A percentile compares a stretch with the other conserved stretches of the same genome.
Evolutionary conservation across 2,888 invertebrate genomes (phyloP).

Genomic region (Metopia argyrocephala): DNA sequence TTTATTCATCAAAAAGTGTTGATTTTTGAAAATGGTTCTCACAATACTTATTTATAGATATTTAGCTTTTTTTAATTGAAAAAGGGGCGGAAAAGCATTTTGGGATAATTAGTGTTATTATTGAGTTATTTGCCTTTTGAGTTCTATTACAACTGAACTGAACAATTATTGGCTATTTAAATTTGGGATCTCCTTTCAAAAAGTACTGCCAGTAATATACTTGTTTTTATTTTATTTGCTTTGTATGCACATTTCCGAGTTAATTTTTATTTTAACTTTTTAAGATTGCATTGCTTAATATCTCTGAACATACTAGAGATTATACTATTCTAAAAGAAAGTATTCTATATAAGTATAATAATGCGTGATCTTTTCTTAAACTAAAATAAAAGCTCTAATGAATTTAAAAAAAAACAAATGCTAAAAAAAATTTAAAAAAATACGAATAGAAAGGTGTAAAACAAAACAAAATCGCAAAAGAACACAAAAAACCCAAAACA

Average conservation of each 20-base stretch:
- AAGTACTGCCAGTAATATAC: too few species aligned
- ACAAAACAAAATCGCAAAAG: slow-evolving; percentile 20
- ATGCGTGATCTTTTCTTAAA: slow-evolving; percentile 20
- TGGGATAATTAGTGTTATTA: too few species aligned
- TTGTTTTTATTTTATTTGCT: too few species aligned
- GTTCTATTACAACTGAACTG: too few species aligned
- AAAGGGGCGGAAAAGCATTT: too few species aligned
- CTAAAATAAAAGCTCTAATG: not conserved
- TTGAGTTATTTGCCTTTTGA: too few species aligned
- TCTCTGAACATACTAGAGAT: not conserved
- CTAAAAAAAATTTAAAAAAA: not conserved
- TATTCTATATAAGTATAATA: not conserved
- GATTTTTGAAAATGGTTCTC: too few species aligned
- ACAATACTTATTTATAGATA: too few species aligned
- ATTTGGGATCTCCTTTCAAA: not conserved
- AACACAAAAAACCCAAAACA: not conserved
- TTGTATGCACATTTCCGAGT: too few species aligned
- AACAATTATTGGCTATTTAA: too few species aligned
- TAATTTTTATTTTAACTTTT: not conserved
- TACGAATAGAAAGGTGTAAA: slow-evolving; percentile 42
- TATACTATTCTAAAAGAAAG: not conserved
- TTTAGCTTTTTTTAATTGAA: too few species aligned
- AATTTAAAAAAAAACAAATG: not conserved
- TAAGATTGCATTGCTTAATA: not conserved
- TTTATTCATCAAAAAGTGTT: too few species aligned